Conservation (phyloP, 2,797 vertebrate genomes). For the Dipus sagitta region DNA sequence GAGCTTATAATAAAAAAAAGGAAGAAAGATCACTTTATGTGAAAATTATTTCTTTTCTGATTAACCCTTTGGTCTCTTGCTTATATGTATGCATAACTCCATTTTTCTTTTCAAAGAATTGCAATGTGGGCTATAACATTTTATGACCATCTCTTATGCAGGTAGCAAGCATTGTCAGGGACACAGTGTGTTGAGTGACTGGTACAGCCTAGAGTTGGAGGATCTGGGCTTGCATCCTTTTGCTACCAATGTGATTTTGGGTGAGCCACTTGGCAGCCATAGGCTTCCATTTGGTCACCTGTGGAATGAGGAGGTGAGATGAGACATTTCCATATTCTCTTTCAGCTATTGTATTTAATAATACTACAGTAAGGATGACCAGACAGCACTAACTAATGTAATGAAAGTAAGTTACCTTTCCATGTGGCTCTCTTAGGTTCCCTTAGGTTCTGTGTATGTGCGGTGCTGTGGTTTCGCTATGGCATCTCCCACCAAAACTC, state of each 20-base stretch:
- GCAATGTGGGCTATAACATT: not conserved
- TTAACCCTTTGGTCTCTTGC: slow-evolving; percentile 80
- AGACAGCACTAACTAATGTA: not conserved
- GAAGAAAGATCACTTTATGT: slow-evolving; percentile 76
- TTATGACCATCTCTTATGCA: not conserved
- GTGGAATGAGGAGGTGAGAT: not conserved
- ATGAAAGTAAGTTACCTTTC: not conserved
- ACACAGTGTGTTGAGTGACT: not conserved
- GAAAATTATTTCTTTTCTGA: slow-evolving; percentile 81
- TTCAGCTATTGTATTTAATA: not conserved
- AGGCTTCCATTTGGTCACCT: not conserved
- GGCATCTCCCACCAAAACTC: not conserved
- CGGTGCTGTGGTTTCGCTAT: not conserved
- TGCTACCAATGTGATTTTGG: not conserved
- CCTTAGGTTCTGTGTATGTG: not conserved
- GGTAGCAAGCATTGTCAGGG: not conserved
- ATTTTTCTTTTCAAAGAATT: slow-evolving; percentile 51
- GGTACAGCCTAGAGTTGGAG: not conserved
- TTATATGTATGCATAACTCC: slow-evolving; percentile 38
- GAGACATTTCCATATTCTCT: not conserved
- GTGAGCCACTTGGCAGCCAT: not conserved
- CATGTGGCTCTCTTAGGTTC: not conserved
- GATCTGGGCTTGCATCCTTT: not conserved
- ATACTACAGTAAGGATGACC: not conserved
- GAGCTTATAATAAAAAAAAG: slow-evolving; percentile 76